Conservation (phyloP, 2,888 invertebrate species). For the Cylloceria caligata region DNA sequence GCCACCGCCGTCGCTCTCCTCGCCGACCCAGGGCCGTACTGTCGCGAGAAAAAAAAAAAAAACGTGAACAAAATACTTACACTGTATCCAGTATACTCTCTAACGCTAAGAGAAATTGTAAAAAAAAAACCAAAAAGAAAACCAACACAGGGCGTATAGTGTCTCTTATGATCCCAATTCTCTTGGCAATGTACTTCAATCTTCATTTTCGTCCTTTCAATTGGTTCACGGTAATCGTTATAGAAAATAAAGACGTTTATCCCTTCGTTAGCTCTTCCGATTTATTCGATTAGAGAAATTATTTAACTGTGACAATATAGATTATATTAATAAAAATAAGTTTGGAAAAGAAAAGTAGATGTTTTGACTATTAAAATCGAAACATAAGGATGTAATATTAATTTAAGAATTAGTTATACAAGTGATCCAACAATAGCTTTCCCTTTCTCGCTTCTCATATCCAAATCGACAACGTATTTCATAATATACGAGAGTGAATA, state of each 20-base stretch:
- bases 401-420: not conserved
- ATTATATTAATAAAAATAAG: not conserved
- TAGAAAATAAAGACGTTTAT: no score
- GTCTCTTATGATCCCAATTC: not conserved
- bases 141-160: not conserved
- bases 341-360: not conserved
- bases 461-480: constrained; percentile 61
- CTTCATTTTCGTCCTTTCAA: not conserved
- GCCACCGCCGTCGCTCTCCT: constrained; percentile 28
- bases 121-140: not conserved
- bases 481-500: constrained; percentile 49
- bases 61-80: constrained; percentile 40
- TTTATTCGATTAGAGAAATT: no score
- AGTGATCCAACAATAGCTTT: not conserved
- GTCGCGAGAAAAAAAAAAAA: constrained; percentile 11
- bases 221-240: not conserved
- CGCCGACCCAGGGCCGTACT: constrained; percentile 60
- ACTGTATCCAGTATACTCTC: not conserved
- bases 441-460: constrained; percentile 11
- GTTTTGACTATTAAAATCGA: not conserved
- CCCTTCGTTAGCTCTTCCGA: no score
- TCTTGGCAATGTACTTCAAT: not conserved
- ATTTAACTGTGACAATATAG: no score
- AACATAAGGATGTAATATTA: not conserved
- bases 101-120: constrained; percentile 26